phyloP scores from a whole-genome alignment of 30 jellyfish, hydroid and myxozoan genomes.

The Rhopilema esculentum region DNA sequence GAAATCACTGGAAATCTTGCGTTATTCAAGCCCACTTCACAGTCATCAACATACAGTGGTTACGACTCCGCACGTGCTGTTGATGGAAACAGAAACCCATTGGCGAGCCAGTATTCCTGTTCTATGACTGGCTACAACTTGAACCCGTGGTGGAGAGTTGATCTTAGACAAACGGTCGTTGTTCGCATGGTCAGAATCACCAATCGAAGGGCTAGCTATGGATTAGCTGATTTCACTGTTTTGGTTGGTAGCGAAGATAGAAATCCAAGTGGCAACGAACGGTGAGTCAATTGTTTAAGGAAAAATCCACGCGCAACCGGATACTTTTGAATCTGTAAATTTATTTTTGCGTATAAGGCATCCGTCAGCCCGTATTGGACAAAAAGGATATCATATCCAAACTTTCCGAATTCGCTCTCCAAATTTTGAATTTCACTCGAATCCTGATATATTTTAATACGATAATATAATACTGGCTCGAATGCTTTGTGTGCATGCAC shows the following conservation, averaged over 20 bases:
- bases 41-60: background rate
- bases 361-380: no score
- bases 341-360: no score
- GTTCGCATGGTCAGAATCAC: constrained; percentile 3
- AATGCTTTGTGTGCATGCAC: no score
- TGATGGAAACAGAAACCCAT: constrained; percentile 4
- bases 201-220: background rate
- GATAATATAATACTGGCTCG: no score
- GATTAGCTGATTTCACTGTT: background rate
- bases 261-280: background rate
- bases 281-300: background rate
- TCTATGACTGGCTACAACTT: background rate
- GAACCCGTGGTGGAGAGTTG: constrained; percentile 25
- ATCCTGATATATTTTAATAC: no score
- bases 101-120: background rate
- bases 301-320: no score
- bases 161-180: background rate
- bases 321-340: no score
- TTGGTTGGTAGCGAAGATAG: background rate
- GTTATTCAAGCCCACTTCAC: background rate
- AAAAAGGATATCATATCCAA: no score
- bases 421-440: no score
- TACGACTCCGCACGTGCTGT: background rate
- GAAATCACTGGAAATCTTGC: background rate
- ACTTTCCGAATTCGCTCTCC: no score